A percentile compares a stretch with the other conserved stretches of the same genome.
Evolutionary conservation across 2,113 vertebrate species (phyloP).

Genomic region (Ptyas mucosa): DNA sequence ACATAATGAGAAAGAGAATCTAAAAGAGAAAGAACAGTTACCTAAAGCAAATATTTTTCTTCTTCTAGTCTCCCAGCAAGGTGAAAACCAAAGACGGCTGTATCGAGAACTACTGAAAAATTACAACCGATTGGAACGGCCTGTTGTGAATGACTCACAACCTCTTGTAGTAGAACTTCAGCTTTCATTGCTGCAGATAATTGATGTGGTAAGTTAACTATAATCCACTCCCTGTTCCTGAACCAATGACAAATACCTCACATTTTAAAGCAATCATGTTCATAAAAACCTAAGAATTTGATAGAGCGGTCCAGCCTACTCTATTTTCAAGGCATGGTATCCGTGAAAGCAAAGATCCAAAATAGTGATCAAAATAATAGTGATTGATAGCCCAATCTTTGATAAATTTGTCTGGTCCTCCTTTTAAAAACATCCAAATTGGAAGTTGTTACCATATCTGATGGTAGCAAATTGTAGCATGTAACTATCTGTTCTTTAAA

Average conservation of each 20-base stretch:
- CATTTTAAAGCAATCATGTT: background rate
- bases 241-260: background rate
- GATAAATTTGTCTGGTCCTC: background rate
- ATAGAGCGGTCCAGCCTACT: background rate
- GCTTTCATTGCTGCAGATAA: conserved; percentile 86
- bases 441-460: background rate
- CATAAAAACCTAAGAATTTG: background rate
- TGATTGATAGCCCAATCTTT: background rate
- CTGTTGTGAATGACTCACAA: conserved; percentile 82
- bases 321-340: background rate
- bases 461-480: background rate
- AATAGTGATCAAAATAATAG: background rate
- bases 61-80: conserved; percentile 74
- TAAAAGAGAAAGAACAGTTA: background rate
- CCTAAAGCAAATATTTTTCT: background rate
- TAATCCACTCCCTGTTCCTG: conserved; percentile 1
- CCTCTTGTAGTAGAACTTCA: conserved; percentile 82
- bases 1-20: background rate
- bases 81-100: conserved; percentile 80
- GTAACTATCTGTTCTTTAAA: background rate
- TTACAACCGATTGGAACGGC: conserved; percentile 84
- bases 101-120: conserved; percentile 82
- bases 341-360: background rate
- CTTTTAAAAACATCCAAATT: background rate
- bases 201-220: conserved; percentile 81